A percentile compares a stretch with the other conserved stretches of the same genome.
Evolutionary conservation across 2,113 vertebrate species (phyloP).

Genomic region (Epinephelus cyanopodus): DNA sequence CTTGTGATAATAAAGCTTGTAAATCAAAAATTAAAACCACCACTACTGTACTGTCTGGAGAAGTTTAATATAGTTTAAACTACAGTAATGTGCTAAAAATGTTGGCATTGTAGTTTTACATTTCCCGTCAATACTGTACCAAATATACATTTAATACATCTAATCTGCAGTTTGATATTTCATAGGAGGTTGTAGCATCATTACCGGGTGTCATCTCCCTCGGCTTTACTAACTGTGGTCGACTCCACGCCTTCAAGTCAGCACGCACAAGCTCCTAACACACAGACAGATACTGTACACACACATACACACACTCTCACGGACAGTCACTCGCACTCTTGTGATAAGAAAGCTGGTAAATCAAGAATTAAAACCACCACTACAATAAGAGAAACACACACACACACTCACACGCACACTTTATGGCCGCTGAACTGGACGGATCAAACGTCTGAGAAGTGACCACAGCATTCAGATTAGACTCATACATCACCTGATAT

Average conservation of each 20-base stretch:
- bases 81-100: neutral
- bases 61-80: neutral
- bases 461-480: neutral
- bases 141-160: neutral
- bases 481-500: neutral
- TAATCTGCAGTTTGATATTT: neutral
- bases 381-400: neutral
- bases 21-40: neutral
- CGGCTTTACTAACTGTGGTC: neutral
- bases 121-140: neutral
- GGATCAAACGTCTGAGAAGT: neutral
- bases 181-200: neutral
- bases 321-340: neutral
- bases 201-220: neutral
- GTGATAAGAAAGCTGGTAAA: neutral
- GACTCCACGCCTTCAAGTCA: neutral
- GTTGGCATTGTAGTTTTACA: neutral
- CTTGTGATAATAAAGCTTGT: neutral
- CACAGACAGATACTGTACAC: constrained; percentile 2
- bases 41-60: neutral
- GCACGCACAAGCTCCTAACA: neutral
- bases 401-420: neutral
- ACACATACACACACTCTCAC: constrained; percentile 4
- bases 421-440: neutral
- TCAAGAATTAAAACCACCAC: neutral